Base-by-base conservation (phyloP, 2,113 vertebrate species). In the Anser cygnoides region DNA sequence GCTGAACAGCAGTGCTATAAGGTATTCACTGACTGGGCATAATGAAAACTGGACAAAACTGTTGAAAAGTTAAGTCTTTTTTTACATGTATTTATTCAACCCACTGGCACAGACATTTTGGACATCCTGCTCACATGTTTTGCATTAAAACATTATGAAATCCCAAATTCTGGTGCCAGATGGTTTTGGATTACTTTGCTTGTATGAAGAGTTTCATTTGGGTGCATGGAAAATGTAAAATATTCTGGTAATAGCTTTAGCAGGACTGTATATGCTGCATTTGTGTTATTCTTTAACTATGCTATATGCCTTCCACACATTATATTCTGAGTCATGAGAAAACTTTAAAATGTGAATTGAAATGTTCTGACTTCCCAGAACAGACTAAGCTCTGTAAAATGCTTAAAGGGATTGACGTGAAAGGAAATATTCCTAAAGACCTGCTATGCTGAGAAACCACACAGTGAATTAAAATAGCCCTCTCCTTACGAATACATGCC, bases 81-180 rank as follows among this genome's bases (percentile, higher is more conserved):
- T 70, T 66, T 22, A 71, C 41, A 41, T 59, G 54, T 8, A 29
- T 63, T 63, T 72, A 50, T 87, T 61, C 81, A 91, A 4, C 15
- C n/a, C 90, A 63, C 67, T 77, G 78, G 58, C 89, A 95, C 54
- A 85, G 82, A 63, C 79, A 59, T 63, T 62, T 44, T 88, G 91
- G 79, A 85, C 71, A 85, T 83, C 44, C 46, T 80, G 92, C 88
- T 92, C 94, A 93, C 92, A 92, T 94, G 96, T 80, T 83, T 89
- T 87, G 76, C 79, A 93, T 97, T 95, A 93, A 90, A 87, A 73
- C 88, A 90, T 93, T 90, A 93, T 90, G 93, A 96, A 95, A 97
- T 84, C 93, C 85, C 59, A 65, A 86, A 90, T 84, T 95, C 82
- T 90, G 10, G 41, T 71, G 89, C 91, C 94, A 96, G 95, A 93